A percentile compares a stretch with the other conserved stretches of the same genome.
Conservation (phyloP, 2,113 vertebrate genomes). For the Gobiocypris rarus region DNA sequence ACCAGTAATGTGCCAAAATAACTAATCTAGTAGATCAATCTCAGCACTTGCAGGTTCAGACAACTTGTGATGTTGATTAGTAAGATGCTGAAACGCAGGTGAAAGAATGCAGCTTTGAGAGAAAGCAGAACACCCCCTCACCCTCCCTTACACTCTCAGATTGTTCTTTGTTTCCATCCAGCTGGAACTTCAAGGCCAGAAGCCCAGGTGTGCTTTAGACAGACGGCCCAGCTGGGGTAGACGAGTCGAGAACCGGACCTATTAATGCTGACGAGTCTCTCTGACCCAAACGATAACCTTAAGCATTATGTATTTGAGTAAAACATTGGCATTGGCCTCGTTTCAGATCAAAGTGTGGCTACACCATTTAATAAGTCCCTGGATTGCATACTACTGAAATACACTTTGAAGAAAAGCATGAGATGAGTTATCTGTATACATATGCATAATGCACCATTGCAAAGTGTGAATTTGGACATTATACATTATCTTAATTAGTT, state of each 20-base stretch:
- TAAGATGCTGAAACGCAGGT: not conserved
- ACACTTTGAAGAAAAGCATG: not conserved
- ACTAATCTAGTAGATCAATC: not conserved
- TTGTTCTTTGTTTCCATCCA: conserved; percentile 33
- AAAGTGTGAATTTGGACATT: not conserved
- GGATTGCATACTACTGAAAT: not conserved
- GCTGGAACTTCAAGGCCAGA: conserved; percentile 29
- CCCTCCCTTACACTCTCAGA: not conserved
- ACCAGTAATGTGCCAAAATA: not conserved
- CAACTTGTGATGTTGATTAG: conserved; percentile 11
- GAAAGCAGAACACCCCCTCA: not conserved
- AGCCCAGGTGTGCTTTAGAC: conserved; percentile 50
- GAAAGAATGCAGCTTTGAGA: conserved; percentile 9
- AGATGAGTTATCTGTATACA: not conserved
- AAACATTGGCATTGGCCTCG: not conserved
- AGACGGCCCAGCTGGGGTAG: not conserved
- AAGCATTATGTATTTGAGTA: not conserved
- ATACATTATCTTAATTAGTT: not conserved
- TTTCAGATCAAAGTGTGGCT: not conserved
- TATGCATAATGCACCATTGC: not conserved
- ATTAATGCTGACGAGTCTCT: not conserved
- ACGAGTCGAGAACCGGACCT: conserved; percentile 1
- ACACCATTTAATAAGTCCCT: not conserved
- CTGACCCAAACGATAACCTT: conserved; percentile 25
- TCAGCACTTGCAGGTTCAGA: not conserved